These are phyloP conservation scores for Chroicocephalus ridibundus DNA, from an alignment of 2,113 vertebrate species.

Conservation along the genomic window DNA sequence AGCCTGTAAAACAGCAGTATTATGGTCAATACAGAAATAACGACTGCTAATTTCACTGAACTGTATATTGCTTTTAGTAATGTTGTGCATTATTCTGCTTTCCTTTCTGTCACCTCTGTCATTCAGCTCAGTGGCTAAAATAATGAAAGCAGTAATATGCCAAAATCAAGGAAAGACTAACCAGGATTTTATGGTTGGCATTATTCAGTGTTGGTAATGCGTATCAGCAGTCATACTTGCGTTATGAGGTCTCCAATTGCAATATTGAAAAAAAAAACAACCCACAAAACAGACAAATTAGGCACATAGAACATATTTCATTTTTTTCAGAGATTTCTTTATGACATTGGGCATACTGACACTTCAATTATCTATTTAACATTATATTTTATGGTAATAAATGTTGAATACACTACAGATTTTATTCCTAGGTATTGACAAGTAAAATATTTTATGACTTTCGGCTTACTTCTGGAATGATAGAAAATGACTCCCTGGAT, in stretches of 20 bases:
- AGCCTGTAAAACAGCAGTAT: background rate
- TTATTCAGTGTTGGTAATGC: background rate
- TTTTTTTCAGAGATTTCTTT: background rate
- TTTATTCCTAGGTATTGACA: background rate
- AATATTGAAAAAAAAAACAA: background rate
- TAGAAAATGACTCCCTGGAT: background rate
- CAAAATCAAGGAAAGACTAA: background rate
- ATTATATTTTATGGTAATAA: background rate
- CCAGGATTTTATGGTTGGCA: background rate
- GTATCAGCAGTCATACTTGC: background rate
- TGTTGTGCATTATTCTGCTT: background rate
- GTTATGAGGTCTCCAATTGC: background rate
- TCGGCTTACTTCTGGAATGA: background rate
- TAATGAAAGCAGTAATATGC: background rate
- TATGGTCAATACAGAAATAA: background rate
- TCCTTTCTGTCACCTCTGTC: background rate
- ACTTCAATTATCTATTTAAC: background rate
- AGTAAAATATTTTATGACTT: constrained; percentile 4
- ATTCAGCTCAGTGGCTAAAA: constrained; percentile 2
- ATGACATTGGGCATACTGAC: background rate
- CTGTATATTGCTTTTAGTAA: background rate
- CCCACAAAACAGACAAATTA: background rate
- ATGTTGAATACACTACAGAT: background rate
- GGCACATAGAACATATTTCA: background rate
- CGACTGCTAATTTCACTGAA: background rate